A percentile compares a stretch with the other conserved stretches of the same genome.
These are phyloP conservation scores for Drosophila pseudotalamancana DNA, from an alignment of 2,888 invertebrate genomes.

Conservation along the genomic window DNA sequence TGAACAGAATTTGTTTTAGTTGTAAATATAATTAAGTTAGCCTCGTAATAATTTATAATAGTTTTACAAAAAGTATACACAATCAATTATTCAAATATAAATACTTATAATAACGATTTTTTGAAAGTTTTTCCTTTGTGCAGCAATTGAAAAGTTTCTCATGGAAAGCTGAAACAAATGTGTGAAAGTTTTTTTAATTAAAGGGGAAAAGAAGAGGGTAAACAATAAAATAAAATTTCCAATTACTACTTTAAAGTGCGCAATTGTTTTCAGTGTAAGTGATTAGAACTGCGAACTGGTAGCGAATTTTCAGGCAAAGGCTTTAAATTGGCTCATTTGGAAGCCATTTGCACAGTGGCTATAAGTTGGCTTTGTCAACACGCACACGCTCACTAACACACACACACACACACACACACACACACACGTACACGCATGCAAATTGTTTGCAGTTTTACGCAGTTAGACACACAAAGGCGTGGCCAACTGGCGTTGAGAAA, in stretches of 20 bases:
- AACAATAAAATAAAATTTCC: slow-evolving; percentile 5
- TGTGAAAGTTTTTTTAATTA: not conserved
- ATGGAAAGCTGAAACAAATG: slow-evolving; percentile 1
- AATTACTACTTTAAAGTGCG: not conserved
- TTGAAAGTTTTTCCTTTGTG: not conserved
- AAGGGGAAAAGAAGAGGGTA: not conserved
- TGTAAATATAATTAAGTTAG: too few species aligned
- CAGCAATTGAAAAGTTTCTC: slow-evolving; percentile 3
- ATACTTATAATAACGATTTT: not conserved
- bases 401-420: slow-evolving; percentile 8
- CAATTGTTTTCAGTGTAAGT: slow-evolving; percentile 1
- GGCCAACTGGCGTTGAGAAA: slow-evolving; percentile 61
- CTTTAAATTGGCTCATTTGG: slow-evolving; percentile 52
- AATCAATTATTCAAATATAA: not conserved
- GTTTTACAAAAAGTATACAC: not conserved
- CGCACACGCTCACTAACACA: too few species aligned
- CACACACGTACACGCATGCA: slow-evolving; percentile 18
- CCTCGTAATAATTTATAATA: not conserved
- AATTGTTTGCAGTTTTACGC: slow-evolving; percentile 28
- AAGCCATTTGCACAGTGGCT: slow-evolving; percentile 26
- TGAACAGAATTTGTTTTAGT: too few species aligned
- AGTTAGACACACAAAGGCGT: slow-evolving; percentile 46
- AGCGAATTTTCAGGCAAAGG: slow-evolving; percentile 11
- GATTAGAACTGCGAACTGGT: slow-evolving; percentile 1
- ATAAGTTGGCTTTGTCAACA: slow-evolving; percentile 55